Base-by-base conservation (phyloP, 2,113 vertebrate species). In the Osmerus eperlanus region DNA sequence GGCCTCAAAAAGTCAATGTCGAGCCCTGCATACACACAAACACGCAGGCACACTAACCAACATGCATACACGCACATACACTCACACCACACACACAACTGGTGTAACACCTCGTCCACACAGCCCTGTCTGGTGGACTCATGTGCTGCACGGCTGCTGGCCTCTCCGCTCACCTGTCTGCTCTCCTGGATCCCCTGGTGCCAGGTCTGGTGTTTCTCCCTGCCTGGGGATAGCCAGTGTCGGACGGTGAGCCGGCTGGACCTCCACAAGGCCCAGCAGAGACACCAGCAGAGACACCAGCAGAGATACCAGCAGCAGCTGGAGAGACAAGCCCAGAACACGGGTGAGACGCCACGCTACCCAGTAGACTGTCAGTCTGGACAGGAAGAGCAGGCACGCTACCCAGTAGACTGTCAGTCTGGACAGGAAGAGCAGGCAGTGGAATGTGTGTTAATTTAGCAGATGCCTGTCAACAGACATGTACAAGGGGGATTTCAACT, bases 181-280 rank as follows among this genome's bases (percentile, higher is more conserved):
- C 4, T 36, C 7, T 36, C 4, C 32, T 36, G 32, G 3, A 67
- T 23, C 60, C 51, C 18, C 21, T 84, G 70, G 70, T 86, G 91
- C 56, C 78, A 97, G 96, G 86, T 98, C 15, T 94, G 94, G 92
- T 81, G 92, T 76, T 96, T 96, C 88, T 94, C 92, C 83, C 84
- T 97, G 78, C 72, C 67, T 2, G 83, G 80, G 16, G 81, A 83
- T 16, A 83, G 91, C 71, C 90, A 88, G 51, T 96, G 93, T 70
- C 90, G 88, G 7, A 76, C 89, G 2, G 73, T 95, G 78, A 79
- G 88, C 6, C 91, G 70, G 51, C 88, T 94, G 16, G 85, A 96
- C 82, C 85, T 97, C 58, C 84, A 86, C 59, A 95, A 91, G 85
- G 78, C 92, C 15, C 85, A 83, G 14, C 89, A 91, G 71, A 93